These are phyloP conservation scores for Rhynchophorus ferrugineus DNA, from an alignment of 1,140 invertebrate species.

Conservation along the genomic window DNA sequence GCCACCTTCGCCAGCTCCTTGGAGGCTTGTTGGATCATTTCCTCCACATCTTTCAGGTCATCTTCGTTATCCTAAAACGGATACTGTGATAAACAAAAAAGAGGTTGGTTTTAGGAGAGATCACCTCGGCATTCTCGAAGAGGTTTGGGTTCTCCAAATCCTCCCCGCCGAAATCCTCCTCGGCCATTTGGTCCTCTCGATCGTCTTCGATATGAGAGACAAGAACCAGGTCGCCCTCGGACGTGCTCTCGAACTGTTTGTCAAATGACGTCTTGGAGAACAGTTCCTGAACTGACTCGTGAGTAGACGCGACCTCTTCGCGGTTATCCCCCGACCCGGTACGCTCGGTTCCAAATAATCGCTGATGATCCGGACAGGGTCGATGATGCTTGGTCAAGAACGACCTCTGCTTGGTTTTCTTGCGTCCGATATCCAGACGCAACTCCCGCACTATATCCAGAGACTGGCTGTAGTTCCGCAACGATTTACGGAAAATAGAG, in stretches of 20 bases:
- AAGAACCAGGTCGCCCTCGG: conserved; percentile 8
- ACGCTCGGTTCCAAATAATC: not conserved
- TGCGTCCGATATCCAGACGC: conserved; percentile 1
- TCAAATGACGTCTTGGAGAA: not conserved
- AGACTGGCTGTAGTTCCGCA: conserved; percentile 21
- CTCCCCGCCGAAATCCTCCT: not conserved
- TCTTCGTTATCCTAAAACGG: conserved; percentile 26
- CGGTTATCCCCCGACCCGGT: not conserved
- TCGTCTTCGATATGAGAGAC: conserved; percentile 6
- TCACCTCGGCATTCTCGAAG: not conserved
- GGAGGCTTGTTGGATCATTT: conserved; percentile 32
- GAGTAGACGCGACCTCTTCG: too few relatives aligned
- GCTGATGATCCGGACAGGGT: not conserved
- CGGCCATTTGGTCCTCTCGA: not conserved
- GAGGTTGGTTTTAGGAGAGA: too few relatives aligned
- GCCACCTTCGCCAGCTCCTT: conserved; percentile 30
- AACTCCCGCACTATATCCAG: conserved; percentile 23
- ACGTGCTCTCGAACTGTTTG: conserved; percentile 3
- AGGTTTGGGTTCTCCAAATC: not conserved
- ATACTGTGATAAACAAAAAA: too few relatives aligned
- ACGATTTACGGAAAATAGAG: conserved; percentile 21
- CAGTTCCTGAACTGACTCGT: conserved; percentile 8
- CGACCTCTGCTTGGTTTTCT: conserved; percentile 4
- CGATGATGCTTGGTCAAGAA: not conserved
- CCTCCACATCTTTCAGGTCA: conserved; percentile 28